Conservation (phyloP, 2,797 vertebrate species). For the Poecile montanus region DNA sequence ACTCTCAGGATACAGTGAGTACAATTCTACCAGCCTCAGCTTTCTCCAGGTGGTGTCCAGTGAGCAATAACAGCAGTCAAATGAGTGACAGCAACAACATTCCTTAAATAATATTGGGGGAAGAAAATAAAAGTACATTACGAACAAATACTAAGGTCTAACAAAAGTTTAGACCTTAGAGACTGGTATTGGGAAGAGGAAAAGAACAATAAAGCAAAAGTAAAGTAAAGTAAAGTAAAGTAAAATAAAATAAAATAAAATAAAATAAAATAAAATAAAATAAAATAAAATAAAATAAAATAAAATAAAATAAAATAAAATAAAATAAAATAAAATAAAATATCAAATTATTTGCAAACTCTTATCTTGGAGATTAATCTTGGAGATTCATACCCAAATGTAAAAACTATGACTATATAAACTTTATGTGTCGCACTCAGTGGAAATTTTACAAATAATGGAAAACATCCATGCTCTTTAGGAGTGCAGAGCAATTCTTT, state of each 20-base stretch:
- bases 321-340: not conserved
- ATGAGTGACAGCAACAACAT: not conserved
- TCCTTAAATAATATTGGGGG: not conserved
- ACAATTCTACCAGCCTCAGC: not conserved
- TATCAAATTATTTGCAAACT: not conserved
- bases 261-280: not conserved
- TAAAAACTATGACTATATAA: not conserved
- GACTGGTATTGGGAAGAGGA: not conserved
- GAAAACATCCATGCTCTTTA: not conserved
- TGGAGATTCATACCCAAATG: not conserved
- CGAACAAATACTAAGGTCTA: not conserved
- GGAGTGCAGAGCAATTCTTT: not conserved
- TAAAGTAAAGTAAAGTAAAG: not conserved
- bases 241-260: not conserved
- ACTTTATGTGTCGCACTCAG: accelerated
- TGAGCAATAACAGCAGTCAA: not conserved
- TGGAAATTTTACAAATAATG: not conserved
- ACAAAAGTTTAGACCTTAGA: not conserved
- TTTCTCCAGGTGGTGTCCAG: not conserved
- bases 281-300: not conserved
- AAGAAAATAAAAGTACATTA: not conserved
- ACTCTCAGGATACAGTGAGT: not conserved
- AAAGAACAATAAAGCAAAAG: not conserved
- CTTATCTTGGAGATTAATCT: not conserved
- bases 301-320: not conserved